Evolutionary conservation across 2,888 invertebrate species (phyloP), one percentile per base, ranked within the genome.

Genomic region (Phengaris alcon): DNA sequence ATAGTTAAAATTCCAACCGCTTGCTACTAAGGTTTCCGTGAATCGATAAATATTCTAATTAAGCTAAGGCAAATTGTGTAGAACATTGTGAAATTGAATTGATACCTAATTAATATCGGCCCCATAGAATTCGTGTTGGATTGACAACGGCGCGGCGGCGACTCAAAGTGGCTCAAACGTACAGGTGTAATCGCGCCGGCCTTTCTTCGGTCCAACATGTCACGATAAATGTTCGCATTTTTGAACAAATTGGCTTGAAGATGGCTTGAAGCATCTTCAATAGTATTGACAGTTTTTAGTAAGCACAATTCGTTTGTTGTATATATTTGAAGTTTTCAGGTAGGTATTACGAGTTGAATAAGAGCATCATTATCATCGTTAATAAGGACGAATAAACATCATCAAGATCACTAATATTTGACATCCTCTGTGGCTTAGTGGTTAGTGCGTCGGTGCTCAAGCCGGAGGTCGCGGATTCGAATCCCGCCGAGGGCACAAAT

Each of bases 131-230:
- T 72, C 54, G 44, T 78, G 75, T 64, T 74, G 77, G 81, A 90
- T 88, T 90, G 91, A 91, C 90, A 89, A 90, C 89, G 88, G 87
- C 82, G 80, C 89, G 88, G 87, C 82, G 80, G 88, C 90, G 90
- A 90, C 86, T 83, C 84, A 35, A 64, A 64, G 59, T 64, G 59
- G 80, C 82, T 85, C 86, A 90, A 91, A 91, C 91, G 87, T 85
- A 88, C 87, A 92, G 91, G 91, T 91, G 91, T 90, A 88, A 86
- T 88, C 85, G 85, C 88, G 84, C 89, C 84, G 81, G 82, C 79
- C 79, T 80, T 81, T 81, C 79, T 80, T 77, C 78, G 78, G 79
- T 80, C 78, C 76, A 75, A 74, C 68, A 73, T 51, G 55, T 75
- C 68, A 73, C 57, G 68, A 69, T 70, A 12, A 72, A 72, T 52